phyloP scores from a whole-genome alignment of 35 echinoderm and acorn worm species.

The Apostichopus japonicus region DNA sequence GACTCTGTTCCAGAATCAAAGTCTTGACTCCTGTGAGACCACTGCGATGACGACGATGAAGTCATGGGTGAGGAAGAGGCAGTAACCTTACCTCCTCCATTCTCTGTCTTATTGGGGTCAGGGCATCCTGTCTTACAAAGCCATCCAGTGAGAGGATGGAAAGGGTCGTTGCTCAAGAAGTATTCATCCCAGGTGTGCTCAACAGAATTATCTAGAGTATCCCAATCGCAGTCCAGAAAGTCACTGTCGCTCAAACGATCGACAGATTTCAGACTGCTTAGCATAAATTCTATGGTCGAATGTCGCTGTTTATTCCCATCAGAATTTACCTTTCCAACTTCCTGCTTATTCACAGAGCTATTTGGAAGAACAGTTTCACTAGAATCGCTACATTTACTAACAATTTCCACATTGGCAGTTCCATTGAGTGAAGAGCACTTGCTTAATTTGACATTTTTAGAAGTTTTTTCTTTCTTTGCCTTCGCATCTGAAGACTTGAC shows the following conservation, averaged over 20 bases:
- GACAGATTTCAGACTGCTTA: background rate
- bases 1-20: conserved; percentile 53
- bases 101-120: background rate
- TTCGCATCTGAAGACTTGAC: background rate
- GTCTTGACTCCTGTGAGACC: conserved; percentile 5
- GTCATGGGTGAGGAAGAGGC: background rate
- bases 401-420: background rate
- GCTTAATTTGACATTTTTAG: background rate
- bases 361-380: background rate
- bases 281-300: conserved; percentile 48
- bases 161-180: conserved; percentile 46
- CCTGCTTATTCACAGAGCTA: background rate
- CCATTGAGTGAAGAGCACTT: background rate
- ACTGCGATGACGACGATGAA: background rate
- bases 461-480: background rate
- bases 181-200: conserved; percentile 39
- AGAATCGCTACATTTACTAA: background rate
- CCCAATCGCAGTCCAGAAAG: conserved; percentile 63
- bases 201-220: conserved; percentile 4
- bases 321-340: background rate
- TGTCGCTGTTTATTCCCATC: conserved; percentile 13
- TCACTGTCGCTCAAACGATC: conserved; percentile 39
- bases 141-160: conserved; percentile 65
- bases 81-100: background rate
- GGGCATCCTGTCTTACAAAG: background rate